A percentile compares a stretch with the other conserved stretches of the same genome.
phyloP scores from a whole-genome alignment of 2,797 vertebrate species.

The Anabacerthia variegaticeps region DNA sequence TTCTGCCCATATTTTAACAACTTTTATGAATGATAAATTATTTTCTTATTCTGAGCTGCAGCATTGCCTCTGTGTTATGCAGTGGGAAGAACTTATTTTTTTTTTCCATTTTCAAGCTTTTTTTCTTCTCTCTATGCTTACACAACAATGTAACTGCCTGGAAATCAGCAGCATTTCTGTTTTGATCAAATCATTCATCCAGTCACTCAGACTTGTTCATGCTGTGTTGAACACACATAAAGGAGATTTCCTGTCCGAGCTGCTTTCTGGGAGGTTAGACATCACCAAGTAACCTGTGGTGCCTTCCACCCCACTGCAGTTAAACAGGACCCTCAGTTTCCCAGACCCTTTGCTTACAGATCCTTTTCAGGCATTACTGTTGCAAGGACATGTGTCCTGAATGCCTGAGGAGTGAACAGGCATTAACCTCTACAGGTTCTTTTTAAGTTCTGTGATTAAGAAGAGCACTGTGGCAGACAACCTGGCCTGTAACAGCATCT shows the following conservation, averaged over 20 bases:
- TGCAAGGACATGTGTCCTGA: neutral
- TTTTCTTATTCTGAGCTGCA: neutral
- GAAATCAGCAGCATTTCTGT: neutral
- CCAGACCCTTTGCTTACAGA: neutral
- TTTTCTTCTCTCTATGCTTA: neutral
- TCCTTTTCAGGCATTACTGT: neutral
- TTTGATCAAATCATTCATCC: neutral
- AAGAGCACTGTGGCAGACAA: neutral
- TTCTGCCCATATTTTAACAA: neutral
- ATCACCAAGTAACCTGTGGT: neutral
- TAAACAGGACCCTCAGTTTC: neutral
- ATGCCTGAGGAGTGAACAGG: rapidly evolving
- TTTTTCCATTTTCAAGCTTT: neutral
- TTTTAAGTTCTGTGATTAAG: neutral
- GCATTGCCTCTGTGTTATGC: neutral
- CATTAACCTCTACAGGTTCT: rapidly evolving
- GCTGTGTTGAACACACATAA: conserved; percentile 1
- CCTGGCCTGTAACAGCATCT: neutral
- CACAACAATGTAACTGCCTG: neutral
- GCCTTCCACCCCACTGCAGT: neutral
- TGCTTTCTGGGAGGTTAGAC: neutral
- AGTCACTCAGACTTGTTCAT: neutral
- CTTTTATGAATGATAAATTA: neutral
- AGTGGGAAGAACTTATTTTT: neutral
- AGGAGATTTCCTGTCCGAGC: neutral